These are phyloP conservation scores for Darevskia mixta DNA, from an alignment of 2,797 vertebrate genomes.

Conservation along the genomic window DNA sequence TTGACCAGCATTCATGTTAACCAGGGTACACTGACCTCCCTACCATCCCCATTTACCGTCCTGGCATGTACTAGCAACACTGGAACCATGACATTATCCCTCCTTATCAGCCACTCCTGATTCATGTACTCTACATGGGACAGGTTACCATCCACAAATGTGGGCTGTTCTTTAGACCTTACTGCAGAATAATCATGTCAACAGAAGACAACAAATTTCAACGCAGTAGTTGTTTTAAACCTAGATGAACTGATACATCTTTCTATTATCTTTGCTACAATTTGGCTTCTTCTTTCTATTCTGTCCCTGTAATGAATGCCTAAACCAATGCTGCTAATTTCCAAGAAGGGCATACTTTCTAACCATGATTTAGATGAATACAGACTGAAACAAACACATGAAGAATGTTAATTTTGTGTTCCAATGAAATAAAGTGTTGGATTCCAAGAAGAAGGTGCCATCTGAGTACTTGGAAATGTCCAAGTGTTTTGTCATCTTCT, in stretches of 20 bases:
- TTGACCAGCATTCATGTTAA: not conserved
- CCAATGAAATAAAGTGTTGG: not conserved
- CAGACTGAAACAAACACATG: conserved; percentile 13
- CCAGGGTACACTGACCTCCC: not conserved
- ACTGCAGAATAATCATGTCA: not conserved
- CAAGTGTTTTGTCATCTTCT: not conserved
- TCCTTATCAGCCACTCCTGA: too few relatives aligned
- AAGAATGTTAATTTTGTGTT: conserved; percentile 8
- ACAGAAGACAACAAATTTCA: not conserved
- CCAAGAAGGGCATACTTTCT: not conserved
- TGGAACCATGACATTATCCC: too few relatives aligned
- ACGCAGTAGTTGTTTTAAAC: not conserved
- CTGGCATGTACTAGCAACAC: too few relatives aligned
- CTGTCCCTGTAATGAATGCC: conserved; percentile 1
- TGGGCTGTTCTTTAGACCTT: not conserved
- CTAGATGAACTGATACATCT: not conserved
- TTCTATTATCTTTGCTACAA: not conserved
- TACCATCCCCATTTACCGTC: too few relatives aligned
- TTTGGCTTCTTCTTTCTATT: not conserved
- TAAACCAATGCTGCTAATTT: conserved; percentile 3
- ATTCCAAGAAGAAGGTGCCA: not conserved
- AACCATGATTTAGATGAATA: not conserved
- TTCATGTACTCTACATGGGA: not conserved
- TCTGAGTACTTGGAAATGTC: not conserved
- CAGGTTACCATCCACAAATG: not conserved